These are phyloP conservation scores for Cynodonichthys magdalenae DNA, from an alignment of 2,797 vertebrate species.

Conservation along the genomic window DNA sequence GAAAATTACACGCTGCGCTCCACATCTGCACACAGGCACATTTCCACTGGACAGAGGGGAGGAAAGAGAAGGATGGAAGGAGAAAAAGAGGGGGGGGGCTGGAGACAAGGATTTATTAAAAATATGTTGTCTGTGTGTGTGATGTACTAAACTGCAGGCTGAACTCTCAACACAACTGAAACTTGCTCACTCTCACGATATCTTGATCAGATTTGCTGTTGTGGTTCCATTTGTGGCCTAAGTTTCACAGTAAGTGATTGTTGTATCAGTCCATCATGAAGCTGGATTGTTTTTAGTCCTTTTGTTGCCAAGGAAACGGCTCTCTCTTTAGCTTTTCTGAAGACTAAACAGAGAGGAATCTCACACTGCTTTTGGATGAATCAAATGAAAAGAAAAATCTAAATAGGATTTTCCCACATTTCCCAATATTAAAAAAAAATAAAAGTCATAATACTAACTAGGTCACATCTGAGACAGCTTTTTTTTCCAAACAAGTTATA, in stretches of 20 bases:
- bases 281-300: slow-evolving; percentile 10
- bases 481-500: slow-evolving; percentile 23
- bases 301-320: slow-evolving; percentile 4
- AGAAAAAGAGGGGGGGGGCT: slow-evolving; percentile 17
- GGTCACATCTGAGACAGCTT: slow-evolving; percentile 42
- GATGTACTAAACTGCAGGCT: slow-evolving; percentile 48
- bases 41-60: slow-evolving; percentile 74
- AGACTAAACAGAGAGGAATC: slow-evolving; percentile 4
- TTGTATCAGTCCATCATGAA: neutral
- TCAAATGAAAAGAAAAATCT: neutral
- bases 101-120: slow-evolving; percentile 51
- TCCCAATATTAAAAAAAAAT: neutral
- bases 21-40: slow-evolving; percentile 79
- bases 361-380: neutral
- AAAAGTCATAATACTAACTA: slow-evolving; percentile 25
- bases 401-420: neutral
- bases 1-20: slow-evolving; percentile 81
- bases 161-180: slow-evolving; percentile 27
- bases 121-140: slow-evolving; percentile 30
- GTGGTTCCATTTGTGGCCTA: slow-evolving; percentile 5
- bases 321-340: slow-evolving; percentile 12
- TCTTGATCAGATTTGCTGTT: slow-evolving; percentile 5
- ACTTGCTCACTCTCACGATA: slow-evolving; percentile 23
- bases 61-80: slow-evolving; percentile 23
- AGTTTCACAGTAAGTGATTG: slow-evolving; percentile 16